Evolutionary conservation across 2,888 invertebrate genomes (phyloP).

Genomic region (Dynastes grantii): DNA sequence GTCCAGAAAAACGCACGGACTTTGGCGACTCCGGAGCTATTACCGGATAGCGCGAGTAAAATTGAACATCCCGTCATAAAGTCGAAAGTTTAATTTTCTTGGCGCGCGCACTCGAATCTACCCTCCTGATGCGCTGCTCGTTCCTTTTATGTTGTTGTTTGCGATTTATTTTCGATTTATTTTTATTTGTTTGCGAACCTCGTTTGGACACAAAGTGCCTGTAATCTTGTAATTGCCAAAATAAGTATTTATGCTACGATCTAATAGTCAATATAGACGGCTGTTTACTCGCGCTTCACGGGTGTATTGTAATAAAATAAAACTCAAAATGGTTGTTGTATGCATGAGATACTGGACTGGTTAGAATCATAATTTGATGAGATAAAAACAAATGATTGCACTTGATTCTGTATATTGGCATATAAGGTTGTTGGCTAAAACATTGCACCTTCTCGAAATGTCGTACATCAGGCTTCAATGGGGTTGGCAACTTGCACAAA

Average conservation of each 20-base stretch:
- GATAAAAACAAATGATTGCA: no score
- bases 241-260: slow-evolving; percentile 21
- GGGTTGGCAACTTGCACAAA: no score
- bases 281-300: slow-evolving; percentile 12
- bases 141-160: slow-evolving; percentile 40
- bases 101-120: slow-evolving; percentile 20
- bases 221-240: slow-evolving; percentile 20
- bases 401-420: no score
- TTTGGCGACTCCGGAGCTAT: slow-evolving; percentile 41
- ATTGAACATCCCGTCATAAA: slow-evolving; percentile 48
- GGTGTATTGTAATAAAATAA: neutral
- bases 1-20: slow-evolving; percentile 43
- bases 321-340: no score
- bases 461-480: no score
- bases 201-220: slow-evolving; percentile 1
- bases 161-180: slow-evolving; percentile 38
- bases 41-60: slow-evolving; percentile 39
- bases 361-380: no score
- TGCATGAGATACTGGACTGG: no score
- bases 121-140: neutral
- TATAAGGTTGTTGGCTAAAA: no score
- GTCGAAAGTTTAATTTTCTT: slow-evolving; percentile 46
- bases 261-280: neutral
- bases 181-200: slow-evolving; percentile 32
- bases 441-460: no score